Conservation (phyloP, 2,888 invertebrate species). For the Seira sanloemensis region DNA sequence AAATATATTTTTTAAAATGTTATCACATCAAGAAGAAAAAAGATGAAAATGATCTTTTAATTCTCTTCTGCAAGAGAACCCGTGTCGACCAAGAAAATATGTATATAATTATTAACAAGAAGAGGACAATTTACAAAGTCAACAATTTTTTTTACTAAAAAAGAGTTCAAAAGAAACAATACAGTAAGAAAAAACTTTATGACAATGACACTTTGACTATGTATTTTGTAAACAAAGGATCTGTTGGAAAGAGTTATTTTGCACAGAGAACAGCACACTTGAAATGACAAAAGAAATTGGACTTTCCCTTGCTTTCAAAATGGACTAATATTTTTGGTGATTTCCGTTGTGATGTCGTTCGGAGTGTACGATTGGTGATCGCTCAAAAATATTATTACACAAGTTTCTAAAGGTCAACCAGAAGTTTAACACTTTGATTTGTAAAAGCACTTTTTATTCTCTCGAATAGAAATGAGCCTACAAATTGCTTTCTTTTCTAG, state of each 20-base stretch:
- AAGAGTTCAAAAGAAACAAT: neutral
- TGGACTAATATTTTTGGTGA: no score
- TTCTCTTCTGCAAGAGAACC: constrained; percentile 7
- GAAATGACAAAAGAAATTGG: no score
- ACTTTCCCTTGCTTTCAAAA: no score
- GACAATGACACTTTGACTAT: constrained; percentile 25
- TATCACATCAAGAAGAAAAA: constrained; percentile 35
- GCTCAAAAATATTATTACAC: no score
- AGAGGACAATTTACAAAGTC: no score
- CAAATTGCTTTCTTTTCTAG: constrained; percentile 25
- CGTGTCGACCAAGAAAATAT: constrained; percentile 8
- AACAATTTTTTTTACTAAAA: no score
- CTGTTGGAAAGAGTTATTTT: constrained; percentile 19
- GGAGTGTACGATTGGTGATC: constrained; percentile 18
- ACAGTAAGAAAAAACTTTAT: neutral
- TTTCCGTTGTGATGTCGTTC: constrained; percentile 42
- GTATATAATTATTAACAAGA: no score
- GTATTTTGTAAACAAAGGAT: no score
- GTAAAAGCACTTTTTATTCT: constrained; percentile 50
- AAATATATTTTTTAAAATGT: constrained; percentile 30
- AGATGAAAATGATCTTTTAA: constrained; percentile 21
- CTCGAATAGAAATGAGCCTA: neutral
- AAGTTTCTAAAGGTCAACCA: constrained; percentile 44
- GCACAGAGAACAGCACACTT: constrained; percentile 27
- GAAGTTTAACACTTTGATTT: constrained; percentile 62